These are phyloP conservation scores for Saturnia pavonia DNA, from an alignment of 2,888 invertebrate genomes.

Conservation along the genomic window DNA sequence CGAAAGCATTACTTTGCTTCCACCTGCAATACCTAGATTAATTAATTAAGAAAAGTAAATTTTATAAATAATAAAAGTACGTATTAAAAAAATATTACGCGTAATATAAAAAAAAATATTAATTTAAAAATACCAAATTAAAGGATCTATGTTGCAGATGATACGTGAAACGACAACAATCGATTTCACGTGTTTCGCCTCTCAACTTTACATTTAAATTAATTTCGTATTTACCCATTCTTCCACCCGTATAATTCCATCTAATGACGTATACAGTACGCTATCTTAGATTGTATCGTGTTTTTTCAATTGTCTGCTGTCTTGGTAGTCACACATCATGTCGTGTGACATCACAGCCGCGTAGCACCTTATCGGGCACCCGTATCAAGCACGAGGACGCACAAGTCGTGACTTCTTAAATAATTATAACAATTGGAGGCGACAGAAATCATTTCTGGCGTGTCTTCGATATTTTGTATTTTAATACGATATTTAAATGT, in stretches of 20 bases:
- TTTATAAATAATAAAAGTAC: too few species aligned
- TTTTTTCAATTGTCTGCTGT: slow-evolving; percentile 20
- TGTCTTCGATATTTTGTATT: not conserved
- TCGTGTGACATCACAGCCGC: slow-evolving; percentile 26
- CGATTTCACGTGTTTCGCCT: too few species aligned
- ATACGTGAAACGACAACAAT: too few species aligned
- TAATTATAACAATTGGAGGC: slow-evolving; percentile 6
- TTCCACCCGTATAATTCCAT: not conserved
- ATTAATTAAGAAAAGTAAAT: too few species aligned
- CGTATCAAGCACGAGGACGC: slow-evolving; percentile 30
- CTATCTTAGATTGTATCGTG: slow-evolving; percentile 20
- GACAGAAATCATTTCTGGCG: not conserved
- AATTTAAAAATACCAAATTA: too few species aligned
- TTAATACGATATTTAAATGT: too few species aligned
- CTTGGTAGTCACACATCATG: slow-evolving; percentile 12
- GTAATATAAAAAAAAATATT: too few species aligned
- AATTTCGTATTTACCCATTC: slow-evolving; percentile 8
- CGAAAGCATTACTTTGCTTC: too few species aligned
- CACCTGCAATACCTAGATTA: too few species aligned
- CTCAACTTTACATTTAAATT: not conserved
- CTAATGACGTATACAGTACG: slow-evolving; percentile 12
- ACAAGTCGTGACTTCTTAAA: slow-evolving; percentile 24
- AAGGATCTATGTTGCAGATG: too few species aligned
- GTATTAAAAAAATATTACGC: too few species aligned
- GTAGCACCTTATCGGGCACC: slow-evolving; percentile 26